A percentile compares a stretch with the other conserved stretches of the same genome.
These are phyloP conservation scores for Hyles lineata DNA, from an alignment of 2,888 invertebrate species.

Conservation along the genomic window DNA sequence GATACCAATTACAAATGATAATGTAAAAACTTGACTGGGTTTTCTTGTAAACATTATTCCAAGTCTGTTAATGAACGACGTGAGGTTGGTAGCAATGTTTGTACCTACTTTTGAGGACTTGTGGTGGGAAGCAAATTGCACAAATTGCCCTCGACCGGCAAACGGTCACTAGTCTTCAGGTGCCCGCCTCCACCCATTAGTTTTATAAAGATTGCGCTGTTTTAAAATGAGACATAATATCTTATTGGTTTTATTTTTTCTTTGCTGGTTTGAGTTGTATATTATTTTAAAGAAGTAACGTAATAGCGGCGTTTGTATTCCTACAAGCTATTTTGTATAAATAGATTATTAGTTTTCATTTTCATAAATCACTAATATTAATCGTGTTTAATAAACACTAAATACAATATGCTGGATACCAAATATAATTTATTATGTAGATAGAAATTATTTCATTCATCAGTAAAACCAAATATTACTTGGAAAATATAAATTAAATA, in stretches of 20 bases:
- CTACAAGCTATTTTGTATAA: no score
- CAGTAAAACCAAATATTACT: no score
- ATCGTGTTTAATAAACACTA: no score
- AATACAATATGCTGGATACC: no score
- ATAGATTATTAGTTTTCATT: no score
- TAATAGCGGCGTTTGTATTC: not conserved
- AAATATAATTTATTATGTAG: no score
- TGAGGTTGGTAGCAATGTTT: constrained; percentile 29
- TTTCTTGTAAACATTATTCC: not conserved
- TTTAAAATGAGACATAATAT: constrained; percentile 6
- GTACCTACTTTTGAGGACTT: constrained; percentile 44
- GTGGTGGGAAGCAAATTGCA: constrained; percentile 55
- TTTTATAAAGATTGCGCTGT: not conserved
- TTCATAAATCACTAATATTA: no score
- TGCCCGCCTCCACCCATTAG: constrained; percentile 21
- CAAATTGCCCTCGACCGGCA: constrained; percentile 50
- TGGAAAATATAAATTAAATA: no score
- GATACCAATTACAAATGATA: constrained; percentile 34
- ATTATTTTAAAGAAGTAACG: not conserved
- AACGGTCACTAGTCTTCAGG: constrained; percentile 2
- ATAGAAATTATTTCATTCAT: no score
- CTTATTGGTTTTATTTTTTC: not conserved
- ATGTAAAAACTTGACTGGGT: not conserved
- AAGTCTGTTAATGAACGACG: not conserved
- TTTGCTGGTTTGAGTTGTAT: not conserved